Conservation (phyloP, 2,888 invertebrate genomes). For the Eupithecia inturbata region DNA sequence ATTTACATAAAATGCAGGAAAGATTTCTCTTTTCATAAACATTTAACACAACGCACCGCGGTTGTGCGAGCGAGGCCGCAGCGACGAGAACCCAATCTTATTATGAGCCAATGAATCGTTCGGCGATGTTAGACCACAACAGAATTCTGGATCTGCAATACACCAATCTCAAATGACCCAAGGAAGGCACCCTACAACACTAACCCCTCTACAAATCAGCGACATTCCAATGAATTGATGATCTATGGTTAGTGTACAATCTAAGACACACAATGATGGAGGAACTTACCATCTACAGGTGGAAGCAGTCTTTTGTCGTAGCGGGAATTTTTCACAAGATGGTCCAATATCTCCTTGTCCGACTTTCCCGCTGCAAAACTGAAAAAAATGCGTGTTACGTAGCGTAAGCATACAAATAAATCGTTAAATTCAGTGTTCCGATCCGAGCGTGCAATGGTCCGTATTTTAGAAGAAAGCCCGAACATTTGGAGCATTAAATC, state of each 20-base stretch:
- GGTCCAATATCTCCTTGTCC: slow-evolving; percentile 96
- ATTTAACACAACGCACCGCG: slow-evolving; percentile 85
- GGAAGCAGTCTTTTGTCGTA: slow-evolving; percentile 97
- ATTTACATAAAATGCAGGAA: slow-evolving; percentile 57
- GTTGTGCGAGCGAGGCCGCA: slow-evolving; percentile 84
- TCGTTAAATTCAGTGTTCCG: slow-evolving; percentile 22
- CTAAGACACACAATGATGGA: background rate
- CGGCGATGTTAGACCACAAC: slow-evolving; percentile 93
- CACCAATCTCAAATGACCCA: slow-evolving; percentile 56
- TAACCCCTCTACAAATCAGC: slow-evolving; percentile 5
- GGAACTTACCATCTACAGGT: slow-evolving; percentile 90
- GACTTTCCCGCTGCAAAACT: slow-evolving; percentile 96
- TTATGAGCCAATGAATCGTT: slow-evolving; percentile 88
- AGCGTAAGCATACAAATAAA: slow-evolving; percentile 30
- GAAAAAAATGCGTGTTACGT: slow-evolving; percentile 63
- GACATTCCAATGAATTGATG: slow-evolving; percentile 20
- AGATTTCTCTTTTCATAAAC: slow-evolving; percentile 84
- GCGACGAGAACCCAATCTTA: slow-evolving; percentile 80
- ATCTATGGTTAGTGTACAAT: slow-evolving; percentile 23
- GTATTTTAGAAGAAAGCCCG: slow-evolving; percentile 43
- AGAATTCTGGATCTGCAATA: slow-evolving; percentile 95
- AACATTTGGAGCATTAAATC: slow-evolving; percentile 55
- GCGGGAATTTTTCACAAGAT: slow-evolving; percentile 92
- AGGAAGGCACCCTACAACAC: slow-evolving; percentile 26
- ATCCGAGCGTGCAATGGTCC: slow-evolving; percentile 36